A percentile compares a stretch with the other conserved stretches of the same genome.
These are phyloP conservation scores for Coracias cyanogaster DNA, from an alignment of 2,797 vertebrate genomes.

Conservation along the genomic window DNA sequence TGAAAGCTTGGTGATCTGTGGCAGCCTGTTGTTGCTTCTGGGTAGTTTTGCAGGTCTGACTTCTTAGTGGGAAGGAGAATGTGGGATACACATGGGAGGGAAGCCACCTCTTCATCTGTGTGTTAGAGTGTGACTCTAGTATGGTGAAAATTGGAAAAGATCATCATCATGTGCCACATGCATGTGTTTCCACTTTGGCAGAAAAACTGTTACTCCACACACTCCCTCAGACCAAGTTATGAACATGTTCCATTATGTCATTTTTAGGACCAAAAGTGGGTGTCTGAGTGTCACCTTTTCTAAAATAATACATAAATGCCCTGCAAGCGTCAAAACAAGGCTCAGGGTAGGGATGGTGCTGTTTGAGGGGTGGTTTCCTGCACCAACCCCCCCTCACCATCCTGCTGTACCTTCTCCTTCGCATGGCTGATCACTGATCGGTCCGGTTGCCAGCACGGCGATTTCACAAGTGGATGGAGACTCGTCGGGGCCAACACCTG, in stretches of 20 bases:
- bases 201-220: neutral
- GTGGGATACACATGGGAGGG: neutral
- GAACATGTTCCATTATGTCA: neutral
- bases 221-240: neutral
- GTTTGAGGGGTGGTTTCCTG: neutral
- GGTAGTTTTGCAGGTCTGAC: constrained; percentile 6
- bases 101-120: neutral
- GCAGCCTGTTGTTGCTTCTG: constrained; percentile 39
- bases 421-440: neutral
- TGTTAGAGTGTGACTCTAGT: neutral
- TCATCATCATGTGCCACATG: neutral
- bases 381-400: neutral
- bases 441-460: neutral
- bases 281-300: neutral
- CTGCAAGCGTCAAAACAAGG: neutral
- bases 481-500: neutral
- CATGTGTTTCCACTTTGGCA: neutral
- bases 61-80: neutral
- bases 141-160: neutral
- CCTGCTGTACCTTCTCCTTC: neutral
- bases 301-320: neutral
- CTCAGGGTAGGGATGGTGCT: neutral
- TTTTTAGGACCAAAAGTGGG: neutral
- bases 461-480: neutral
- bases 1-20: constrained; percentile 34